Conservation (phyloP, 2,797 vertebrate species). For the Gymnoscopelus braueri region DNA sequence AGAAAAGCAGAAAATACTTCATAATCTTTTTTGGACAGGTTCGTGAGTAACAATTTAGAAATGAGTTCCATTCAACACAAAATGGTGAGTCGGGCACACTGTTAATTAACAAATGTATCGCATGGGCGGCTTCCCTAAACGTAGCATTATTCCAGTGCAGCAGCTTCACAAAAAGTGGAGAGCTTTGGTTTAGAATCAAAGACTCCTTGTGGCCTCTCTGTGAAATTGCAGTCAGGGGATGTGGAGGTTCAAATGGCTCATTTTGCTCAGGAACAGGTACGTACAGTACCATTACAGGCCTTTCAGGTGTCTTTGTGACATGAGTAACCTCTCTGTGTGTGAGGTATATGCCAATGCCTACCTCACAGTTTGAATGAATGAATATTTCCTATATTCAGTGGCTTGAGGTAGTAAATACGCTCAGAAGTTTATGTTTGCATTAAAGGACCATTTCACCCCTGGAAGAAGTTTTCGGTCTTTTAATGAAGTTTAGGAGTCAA, state of each 20-base stretch:
- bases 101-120: constrained; percentile 77
- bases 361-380: constrained; percentile 1
- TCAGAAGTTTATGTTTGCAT: constrained; percentile 28
- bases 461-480: no score
- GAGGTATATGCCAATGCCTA: constrained; percentile 16
- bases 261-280: constrained; percentile 44
- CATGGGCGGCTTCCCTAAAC: constrained; percentile 66
- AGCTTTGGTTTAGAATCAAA: constrained; percentile 46
- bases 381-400: constrained; percentile 47
- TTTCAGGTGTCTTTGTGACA: constrained; percentile 46
- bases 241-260: constrained; percentile 40
- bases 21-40: constrained; percentile 63
- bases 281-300: constrained; percentile 31
- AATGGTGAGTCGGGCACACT: constrained; percentile 63
- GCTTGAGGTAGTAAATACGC: constrained; percentile 50
- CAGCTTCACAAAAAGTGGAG: constrained; percentile 49
- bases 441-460: no score
- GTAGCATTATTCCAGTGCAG: constrained; percentile 62
- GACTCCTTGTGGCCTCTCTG: constrained; percentile 28
- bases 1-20: constrained; percentile 55
- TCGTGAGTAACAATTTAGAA: constrained; percentile 71
- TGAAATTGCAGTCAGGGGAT: constrained; percentile 51
- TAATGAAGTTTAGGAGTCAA: no score
- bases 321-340: constrained; percentile 15
- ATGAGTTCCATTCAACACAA: constrained; percentile 61